A percentile compares a stretch with the other conserved stretches of the same genome.
Conservation (phyloP, 37 sponge, comb jelly and placozoan species). For the Agelas oroides region DNA sequence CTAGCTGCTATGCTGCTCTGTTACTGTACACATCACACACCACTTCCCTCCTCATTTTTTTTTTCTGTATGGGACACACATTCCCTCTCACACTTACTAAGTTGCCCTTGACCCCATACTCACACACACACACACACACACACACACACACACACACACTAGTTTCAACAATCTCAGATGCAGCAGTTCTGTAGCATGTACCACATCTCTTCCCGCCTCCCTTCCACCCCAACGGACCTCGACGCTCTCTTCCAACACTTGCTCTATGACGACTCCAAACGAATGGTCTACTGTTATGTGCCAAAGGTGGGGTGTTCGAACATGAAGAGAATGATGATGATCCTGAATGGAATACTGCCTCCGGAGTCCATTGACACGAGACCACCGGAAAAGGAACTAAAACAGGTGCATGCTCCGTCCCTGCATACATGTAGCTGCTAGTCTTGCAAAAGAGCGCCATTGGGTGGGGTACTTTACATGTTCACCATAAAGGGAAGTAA, state of each 20-base stretch:
- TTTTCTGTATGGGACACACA: too few relatives aligned
- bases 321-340: conserved; percentile 59
- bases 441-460: too few relatives aligned
- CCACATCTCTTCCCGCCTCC: background rate
- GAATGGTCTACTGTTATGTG: conserved; percentile 65
- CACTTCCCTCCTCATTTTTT: too few relatives aligned
- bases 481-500: too few relatives aligned
- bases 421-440: too few relatives aligned
- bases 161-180: conserved; percentile 19
- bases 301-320: conserved; percentile 75
- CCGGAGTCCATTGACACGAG: conserved; percentile 22
- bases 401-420: conserved; percentile 5
- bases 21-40: too few relatives aligned
- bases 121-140: too few relatives aligned
- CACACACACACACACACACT: background rate
- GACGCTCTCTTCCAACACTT: conserved; percentile 49
- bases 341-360: conserved; percentile 58
- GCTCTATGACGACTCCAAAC: conserved; percentile 61
- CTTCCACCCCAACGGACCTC: background rate
- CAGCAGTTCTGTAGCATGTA: background rate
- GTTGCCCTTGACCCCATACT: too few relatives aligned
- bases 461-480: too few relatives aligned
- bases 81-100: too few relatives aligned
- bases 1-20: too few relatives aligned
- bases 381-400: conserved; percentile 38